Base-by-base conservation (phyloP, 37 sponge, comb jelly and placozoan species). In the Theonella swinhoei region DNA sequence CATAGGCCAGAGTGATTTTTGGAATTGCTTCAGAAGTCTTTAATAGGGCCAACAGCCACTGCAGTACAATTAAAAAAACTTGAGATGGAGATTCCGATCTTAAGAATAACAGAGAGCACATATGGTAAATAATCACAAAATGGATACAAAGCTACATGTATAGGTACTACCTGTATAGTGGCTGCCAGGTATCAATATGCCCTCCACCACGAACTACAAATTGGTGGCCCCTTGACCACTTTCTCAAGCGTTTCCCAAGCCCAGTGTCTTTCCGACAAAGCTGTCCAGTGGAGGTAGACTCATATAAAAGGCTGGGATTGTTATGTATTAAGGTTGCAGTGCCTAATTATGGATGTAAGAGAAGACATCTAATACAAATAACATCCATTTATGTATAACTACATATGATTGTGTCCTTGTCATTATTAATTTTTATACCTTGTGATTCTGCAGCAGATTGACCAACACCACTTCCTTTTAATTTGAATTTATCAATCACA, bases 151-250 rank as follows among this genome's bases (percentile, higher is more conserved):
- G n/a, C n/a, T n/a, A n/a, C n/a, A n/a, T n/a, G n/a, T n/a, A n/a
- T 17, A 61, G 25, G 30, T 36, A 20, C 22, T 25, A 79, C 80
- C 68, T 79, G 62, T 80, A 80, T 19, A 80, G 34, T 70, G 81
- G 81, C 24, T 68, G 72, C 70, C 70, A 80, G 32, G 71, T 54
- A 26, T 78, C 79, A 38, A 78, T 78, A 38, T 78, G 79, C 17
- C 79, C 79, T 33, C 79, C 79, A 17, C 79, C 79, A 25, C 79
- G 23, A 24, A 78, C 42, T 25, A 78, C 41, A 37, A 78, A 78
- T 38, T 78, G 79, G 67, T 78, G 79, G 29, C 79, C 79, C 38
- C 79, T 64, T 24, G 79, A 78, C 79, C 79, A 78, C 39, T 65
- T 61, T 39, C 64, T 61, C 36, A 77, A 25, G 36, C 39, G 36